Evolutionary conservation across 2,888 invertebrate genomes (phyloP).

Genomic region (Eilema depressum): DNA sequence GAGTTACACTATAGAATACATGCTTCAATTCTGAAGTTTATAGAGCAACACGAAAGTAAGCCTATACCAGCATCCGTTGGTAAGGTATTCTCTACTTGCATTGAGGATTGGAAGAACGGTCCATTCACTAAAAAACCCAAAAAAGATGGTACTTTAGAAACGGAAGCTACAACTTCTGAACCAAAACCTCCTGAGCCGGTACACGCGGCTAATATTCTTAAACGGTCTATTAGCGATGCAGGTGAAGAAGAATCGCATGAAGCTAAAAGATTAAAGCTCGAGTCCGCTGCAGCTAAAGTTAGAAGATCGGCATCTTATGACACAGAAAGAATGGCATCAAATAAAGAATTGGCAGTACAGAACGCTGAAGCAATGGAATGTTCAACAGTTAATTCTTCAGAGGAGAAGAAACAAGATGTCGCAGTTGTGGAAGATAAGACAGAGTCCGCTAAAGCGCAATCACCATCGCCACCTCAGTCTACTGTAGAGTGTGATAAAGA

Average conservation of each 20-base stretch:
- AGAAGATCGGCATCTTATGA: constrained; percentile 81
- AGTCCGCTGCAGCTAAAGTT: constrained; percentile 80
- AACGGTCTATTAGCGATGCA: constrained; percentile 81
- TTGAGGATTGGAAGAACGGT: constrained; percentile 81
- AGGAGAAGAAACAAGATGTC: constrained; percentile 40
- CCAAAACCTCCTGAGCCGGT: constrained; percentile 65
- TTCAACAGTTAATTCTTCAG: constrained; percentile 27
- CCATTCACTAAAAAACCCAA: constrained; percentile 75
- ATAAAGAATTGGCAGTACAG: constrained; percentile 59
- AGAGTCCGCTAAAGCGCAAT: constrained; percentile 25
- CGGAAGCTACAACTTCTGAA: constrained; percentile 55
- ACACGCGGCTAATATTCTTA: constrained; percentile 81
- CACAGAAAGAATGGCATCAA: constrained; percentile 68
- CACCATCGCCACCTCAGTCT: constrained; percentile 28
- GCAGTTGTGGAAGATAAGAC: constrained; percentile 35
- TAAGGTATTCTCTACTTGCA: constrained; percentile 87
- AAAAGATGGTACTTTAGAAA: constrained; percentile 64
- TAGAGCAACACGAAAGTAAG: constrained; percentile 92
- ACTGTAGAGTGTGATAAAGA: constrained; percentile 40
- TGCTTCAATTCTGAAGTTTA: constrained; percentile 94
- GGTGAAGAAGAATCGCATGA: constrained; percentile 80
- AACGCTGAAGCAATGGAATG: constrained; percentile 47
- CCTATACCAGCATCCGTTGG: constrained; percentile 87
- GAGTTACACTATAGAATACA: constrained; percentile 95
- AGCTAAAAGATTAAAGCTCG: constrained; percentile 75